Conservation (phyloP, 2,888 invertebrate species). For the Steinernema carpocapsae region DNA sequence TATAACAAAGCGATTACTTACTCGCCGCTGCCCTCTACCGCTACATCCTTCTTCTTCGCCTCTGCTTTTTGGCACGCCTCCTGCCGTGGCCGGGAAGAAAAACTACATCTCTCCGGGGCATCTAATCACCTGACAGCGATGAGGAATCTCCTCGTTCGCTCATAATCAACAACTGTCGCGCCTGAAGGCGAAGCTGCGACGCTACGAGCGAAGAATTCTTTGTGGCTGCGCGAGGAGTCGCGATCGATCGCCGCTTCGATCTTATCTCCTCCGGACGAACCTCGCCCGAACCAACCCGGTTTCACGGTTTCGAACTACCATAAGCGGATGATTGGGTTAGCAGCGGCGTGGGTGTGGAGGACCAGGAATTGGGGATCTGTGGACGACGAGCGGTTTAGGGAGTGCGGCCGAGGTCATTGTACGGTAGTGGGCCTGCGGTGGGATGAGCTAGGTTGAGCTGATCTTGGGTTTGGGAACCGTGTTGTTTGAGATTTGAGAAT, state of each 20-base stretch:
- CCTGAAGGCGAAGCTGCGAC: constrained; percentile 40
- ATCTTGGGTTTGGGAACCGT: too few relatives aligned
- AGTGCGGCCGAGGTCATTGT: too few relatives aligned
- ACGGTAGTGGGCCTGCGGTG: too few relatives aligned
- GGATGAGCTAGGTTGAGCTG: too few relatives aligned
- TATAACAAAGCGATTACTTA: not conserved
- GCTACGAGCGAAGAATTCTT: not conserved
- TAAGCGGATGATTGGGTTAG: too few relatives aligned
- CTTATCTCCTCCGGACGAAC: not conserved
- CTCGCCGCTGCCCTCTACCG: constrained; percentile 2
- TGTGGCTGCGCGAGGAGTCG: constrained; percentile 27
- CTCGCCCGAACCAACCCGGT: too few relatives aligned
- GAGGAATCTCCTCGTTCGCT: constrained; percentile 21
- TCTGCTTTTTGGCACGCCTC: not conserved
- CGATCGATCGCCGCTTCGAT: constrained; percentile 30
- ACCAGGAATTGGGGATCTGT: too few relatives aligned
- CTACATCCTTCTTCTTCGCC: constrained; percentile 11
- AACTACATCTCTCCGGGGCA: constrained; percentile 9
- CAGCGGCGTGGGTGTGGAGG: too few relatives aligned
- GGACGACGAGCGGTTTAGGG: too few relatives aligned
- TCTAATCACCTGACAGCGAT: constrained; percentile 18
- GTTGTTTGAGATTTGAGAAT: too few relatives aligned
- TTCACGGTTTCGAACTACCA: too few relatives aligned
- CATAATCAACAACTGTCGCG: constrained; percentile 48
- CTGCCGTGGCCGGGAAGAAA: constrained; percentile 5